These are phyloP conservation scores for Notolabrus celidotus DNA, from an alignment of 2,797 vertebrate species.

Conservation along the genomic window DNA sequence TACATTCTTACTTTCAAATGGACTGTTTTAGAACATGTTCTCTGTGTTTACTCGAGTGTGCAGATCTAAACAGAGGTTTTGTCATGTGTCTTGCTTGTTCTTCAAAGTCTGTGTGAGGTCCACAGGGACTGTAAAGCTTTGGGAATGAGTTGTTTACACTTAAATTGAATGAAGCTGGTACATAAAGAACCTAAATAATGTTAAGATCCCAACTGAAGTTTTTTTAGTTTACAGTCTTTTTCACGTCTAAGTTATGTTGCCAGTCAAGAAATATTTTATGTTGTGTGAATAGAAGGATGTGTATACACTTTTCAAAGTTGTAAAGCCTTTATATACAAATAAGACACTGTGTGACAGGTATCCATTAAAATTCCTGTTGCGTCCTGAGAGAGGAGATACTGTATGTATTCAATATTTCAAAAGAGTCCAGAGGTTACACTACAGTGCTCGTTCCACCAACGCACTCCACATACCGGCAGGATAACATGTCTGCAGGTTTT, in stretches of 20 bases:
- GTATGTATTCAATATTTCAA: constrained; percentile 43
- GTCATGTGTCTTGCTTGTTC: constrained; percentile 1
- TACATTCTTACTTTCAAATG: constrained; percentile 24
- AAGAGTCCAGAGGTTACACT: constrained; percentile 32
- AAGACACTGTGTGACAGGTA: constrained; percentile 4
- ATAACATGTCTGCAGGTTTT: constrained; percentile 37
- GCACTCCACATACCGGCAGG: constrained; percentile 23
- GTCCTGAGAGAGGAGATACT: constrained; percentile 1
- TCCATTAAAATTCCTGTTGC: constrained; percentile 25
- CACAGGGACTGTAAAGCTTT: background rate
- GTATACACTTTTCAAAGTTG: constrained; percentile 9
- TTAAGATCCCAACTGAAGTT: background rate
- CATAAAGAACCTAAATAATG: background rate
- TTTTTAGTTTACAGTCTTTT: background rate
- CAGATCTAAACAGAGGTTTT: background rate
- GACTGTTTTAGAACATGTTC: constrained; percentile 6
- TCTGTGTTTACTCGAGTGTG: background rate
- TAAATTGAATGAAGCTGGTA: background rate
- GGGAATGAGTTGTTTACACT: background rate
- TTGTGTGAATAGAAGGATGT: background rate
- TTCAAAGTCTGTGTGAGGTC: constrained; percentile 12
- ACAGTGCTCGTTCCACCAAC: constrained; percentile 7
- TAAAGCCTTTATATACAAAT: background rate
- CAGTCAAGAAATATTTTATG: background rate
- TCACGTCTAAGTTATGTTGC: background rate